These are phyloP conservation scores for Listrodromus nycthemerus DNA, from an alignment of 2,888 invertebrate species.

Conservation along the genomic window DNA sequence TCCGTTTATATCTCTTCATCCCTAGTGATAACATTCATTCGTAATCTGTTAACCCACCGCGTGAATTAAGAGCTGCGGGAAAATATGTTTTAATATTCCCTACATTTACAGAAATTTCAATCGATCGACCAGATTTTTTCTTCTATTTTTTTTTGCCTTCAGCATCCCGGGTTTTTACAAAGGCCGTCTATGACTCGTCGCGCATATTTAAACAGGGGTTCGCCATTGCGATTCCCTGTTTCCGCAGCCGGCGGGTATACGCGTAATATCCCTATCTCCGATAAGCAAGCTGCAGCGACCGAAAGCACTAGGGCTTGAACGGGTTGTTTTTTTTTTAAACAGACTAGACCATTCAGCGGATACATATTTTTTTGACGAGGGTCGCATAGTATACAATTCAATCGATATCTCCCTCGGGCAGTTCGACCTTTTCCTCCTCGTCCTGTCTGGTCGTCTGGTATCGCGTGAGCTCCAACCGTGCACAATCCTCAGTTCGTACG, in stretches of 20 bases:
- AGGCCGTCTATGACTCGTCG: conserved; percentile 32
- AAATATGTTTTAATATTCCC: background rate
- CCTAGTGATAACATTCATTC: no score
- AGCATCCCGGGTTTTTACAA: conserved; percentile 49
- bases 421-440: conserved; percentile 27
- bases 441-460: background rate
- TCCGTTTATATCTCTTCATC: no score
- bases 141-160: conserved; percentile 27
- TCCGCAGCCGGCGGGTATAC: conserved; percentile 30
- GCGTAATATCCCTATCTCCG: conserved; percentile 28
- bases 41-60: no score
- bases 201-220: conserved; percentile 60
- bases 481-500: background rate
- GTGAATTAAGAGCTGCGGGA: background rate
- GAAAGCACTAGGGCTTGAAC: conserved; percentile 36
- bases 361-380: conserved; percentile 48
- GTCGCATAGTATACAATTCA: conserved; percentile 49
- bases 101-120: background rate
- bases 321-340: conserved; percentile 67
- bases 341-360: conserved; percentile 61
- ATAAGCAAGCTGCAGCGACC: conserved; percentile 61
- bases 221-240: conserved; percentile 33
- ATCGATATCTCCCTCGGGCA: conserved; percentile 59
- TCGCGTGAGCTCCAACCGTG: background rate
- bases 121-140: background rate